Conservation (phyloP, 2,113 vertebrate species). For the Pheucticus melanocephalus region DNA sequence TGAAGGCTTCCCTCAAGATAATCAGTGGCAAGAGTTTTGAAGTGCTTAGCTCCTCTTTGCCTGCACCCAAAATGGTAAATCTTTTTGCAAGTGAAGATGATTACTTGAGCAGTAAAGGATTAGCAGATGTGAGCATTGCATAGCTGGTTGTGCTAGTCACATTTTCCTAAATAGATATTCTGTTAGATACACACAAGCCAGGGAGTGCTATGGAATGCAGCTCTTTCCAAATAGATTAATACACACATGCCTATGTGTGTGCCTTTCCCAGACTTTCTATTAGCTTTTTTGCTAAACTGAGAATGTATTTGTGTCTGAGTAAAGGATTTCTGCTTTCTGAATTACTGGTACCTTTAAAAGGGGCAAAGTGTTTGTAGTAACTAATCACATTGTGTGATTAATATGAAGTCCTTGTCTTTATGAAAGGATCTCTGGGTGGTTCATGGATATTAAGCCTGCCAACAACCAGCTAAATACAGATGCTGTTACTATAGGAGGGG, state of each 20-base stretch:
- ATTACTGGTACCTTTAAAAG: not conserved
- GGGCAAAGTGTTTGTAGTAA: not conserved
- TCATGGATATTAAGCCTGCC: not conserved
- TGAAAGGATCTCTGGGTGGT: not conserved
- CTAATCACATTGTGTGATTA: not conserved
- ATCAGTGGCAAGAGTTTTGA: not conserved
- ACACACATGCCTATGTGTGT: not conserved
- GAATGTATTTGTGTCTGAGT: not conserved
- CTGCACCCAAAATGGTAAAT: conserved; percentile 18
- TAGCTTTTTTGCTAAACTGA: not conserved
- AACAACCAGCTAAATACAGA: not conserved
- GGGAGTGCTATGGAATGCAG: not conserved
- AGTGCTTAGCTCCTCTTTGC: not conserved
- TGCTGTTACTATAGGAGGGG: not conserved
- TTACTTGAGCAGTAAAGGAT: conserved; percentile 48
- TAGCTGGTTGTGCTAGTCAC: conserved; percentile 53
- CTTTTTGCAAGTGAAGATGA: conserved; percentile 31
- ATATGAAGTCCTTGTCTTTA: not conserved
- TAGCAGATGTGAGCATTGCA: conserved; percentile 59
- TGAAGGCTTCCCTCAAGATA: not conserved
- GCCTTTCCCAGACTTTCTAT: not conserved
- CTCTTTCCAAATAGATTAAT: not conserved
- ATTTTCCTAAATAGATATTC: conserved; percentile 52
- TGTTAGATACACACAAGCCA: not conserved
- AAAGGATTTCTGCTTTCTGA: not conserved